These are phyloP conservation scores for Chinchilla lanigera DNA, from an alignment of 2,113 vertebrate species.

Conservation along the genomic window DNA sequence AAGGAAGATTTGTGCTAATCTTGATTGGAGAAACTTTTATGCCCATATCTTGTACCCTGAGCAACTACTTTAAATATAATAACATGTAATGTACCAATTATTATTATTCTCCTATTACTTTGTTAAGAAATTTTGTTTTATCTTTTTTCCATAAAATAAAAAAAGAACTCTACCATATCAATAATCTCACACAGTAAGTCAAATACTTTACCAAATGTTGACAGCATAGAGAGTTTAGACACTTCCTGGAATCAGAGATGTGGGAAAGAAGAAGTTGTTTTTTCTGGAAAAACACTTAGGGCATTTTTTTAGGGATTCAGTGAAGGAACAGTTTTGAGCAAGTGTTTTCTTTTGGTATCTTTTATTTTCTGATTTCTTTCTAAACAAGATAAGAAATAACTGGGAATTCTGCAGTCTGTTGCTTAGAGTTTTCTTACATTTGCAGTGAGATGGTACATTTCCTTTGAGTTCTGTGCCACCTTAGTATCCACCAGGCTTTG, in stretches of 20 bases:
- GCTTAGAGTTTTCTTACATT: not conserved
- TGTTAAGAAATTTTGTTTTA: too few species aligned
- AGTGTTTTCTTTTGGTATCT: not conserved
- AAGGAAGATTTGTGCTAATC: too few species aligned
- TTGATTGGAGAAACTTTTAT: too few species aligned
- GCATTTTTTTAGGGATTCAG: not conserved
- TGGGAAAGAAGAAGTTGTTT: constrained; percentile 9
- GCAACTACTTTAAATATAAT: too few species aligned
- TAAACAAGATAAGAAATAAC: not conserved
- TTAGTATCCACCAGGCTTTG: not conserved
- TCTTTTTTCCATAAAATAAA: too few species aligned
- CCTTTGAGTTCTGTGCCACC: not conserved
- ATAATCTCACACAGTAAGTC: not conserved
- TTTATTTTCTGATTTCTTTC: constrained; percentile 54
- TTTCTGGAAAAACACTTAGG: constrained; percentile 26
- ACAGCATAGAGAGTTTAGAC: constrained; percentile 44
- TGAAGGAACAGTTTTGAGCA: not conserved
- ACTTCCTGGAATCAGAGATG: not conserved
- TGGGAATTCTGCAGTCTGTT: not conserved
- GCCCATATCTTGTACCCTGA: too few species aligned
- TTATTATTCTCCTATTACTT: too few species aligned
- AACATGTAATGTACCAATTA: too few species aligned
- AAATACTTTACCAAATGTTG: constrained; percentile 24
- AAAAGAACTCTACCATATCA: constrained; percentile 5
- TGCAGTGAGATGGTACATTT: not conserved